Conservation (phyloP, 2,888 invertebrate genomes). For the Coleophora flavipennella region DNA sequence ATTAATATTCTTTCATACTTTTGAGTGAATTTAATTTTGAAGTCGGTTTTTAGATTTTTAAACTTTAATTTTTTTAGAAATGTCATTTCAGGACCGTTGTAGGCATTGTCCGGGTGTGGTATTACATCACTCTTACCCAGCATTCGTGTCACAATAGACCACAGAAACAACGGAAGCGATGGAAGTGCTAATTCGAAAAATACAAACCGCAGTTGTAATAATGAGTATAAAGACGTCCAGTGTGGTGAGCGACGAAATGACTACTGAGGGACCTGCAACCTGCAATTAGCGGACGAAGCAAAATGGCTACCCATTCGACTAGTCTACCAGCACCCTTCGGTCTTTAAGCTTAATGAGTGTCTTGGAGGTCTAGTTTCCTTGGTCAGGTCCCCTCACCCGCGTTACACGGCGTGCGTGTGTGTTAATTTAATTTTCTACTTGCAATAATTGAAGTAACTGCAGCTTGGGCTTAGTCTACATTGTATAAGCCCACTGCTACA, state of each 20-base stretch:
- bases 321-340: conserved; percentile 14
- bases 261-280: conserved; percentile 50
- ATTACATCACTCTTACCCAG: conserved; percentile 19
- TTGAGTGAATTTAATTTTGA: too few relatives aligned
- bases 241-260: conserved; percentile 56
- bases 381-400: conserved; percentile 43
- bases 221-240: conserved; percentile 56
- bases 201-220: conserved; percentile 59
- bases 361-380: conserved; percentile 17
- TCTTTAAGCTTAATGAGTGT: neutral
- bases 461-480: conserved; percentile 4
- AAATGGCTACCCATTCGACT: conserved; percentile 56
- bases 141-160: conserved; percentile 52
- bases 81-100: too few relatives aligned
- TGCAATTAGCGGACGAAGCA: conserved; percentile 62
- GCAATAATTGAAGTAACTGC: conserved; percentile 50
- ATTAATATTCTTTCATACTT: too few relatives aligned
- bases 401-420: conserved; percentile 58
- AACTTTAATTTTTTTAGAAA: too few relatives aligned
- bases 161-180: conserved; percentile 50
- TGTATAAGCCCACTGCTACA: too few relatives aligned
- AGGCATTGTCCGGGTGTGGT: too few relatives aligned
- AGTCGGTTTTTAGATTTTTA: too few relatives aligned
- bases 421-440: conserved; percentile 71
- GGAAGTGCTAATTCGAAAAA: conserved; percentile 70